Evolutionary conservation across 2,797 vertebrate species (phyloP).

Genomic region (Microcaecilia unicolor): DNA sequence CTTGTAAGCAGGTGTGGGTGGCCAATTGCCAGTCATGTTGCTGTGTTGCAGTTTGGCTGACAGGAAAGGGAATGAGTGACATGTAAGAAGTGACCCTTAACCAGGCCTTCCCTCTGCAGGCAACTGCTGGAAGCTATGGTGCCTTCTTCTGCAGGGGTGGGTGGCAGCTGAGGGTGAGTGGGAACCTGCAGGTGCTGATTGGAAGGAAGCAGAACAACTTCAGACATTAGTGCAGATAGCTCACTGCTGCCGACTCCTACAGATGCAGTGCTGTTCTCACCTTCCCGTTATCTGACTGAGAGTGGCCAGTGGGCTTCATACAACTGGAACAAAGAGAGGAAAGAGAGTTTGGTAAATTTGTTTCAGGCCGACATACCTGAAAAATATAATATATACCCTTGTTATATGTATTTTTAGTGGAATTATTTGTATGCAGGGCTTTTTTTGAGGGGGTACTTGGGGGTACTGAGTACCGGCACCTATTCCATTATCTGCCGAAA

Average conservation of each 20-base stretch:
- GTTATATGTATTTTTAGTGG: too few species aligned
- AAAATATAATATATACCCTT: too few species aligned
- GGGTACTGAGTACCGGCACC: too few species aligned
- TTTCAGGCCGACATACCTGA: too few species aligned
- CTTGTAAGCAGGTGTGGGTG: constrained; percentile 17
- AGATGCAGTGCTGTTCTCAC: not conserved
- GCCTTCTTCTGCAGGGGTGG: not conserved
- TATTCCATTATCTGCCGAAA: too few species aligned
- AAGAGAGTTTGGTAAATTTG: too few species aligned
- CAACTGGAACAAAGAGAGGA: not conserved
- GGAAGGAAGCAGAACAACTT: constrained; percentile 11
- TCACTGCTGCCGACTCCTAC: not conserved
- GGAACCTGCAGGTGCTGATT: too few species aligned
- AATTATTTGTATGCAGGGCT: too few species aligned
- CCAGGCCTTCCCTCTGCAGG: not conserved
- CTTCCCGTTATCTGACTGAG: too few species aligned
- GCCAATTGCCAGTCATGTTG: constrained; percentile 39
- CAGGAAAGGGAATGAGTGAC: constrained; percentile 25
- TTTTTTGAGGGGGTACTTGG: too few species aligned
- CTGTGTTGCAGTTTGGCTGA: constrained; percentile 35
- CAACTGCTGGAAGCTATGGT: not conserved
- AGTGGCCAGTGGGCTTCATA: not conserved
- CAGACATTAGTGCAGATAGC: constrained; percentile 1
- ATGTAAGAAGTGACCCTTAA: constrained; percentile 15
- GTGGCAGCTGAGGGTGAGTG: not conserved